These are phyloP conservation scores for Dendrocopos noguchii DNA, from an alignment of 2,113 vertebrate species.

Conservation along the genomic window DNA sequence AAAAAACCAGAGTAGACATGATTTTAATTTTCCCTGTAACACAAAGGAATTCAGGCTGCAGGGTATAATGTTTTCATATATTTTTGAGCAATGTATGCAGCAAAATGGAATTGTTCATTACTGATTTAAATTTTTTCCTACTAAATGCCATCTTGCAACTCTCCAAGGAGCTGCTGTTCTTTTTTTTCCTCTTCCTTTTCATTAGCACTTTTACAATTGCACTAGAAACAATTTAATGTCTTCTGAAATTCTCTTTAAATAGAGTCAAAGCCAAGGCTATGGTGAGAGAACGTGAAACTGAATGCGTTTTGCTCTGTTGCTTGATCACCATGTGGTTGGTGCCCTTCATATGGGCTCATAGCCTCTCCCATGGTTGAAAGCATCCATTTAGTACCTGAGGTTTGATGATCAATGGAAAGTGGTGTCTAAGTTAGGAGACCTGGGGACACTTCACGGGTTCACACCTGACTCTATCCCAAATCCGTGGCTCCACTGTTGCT, in stretches of 20 bases:
- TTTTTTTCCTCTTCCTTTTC: constrained; percentile 33
- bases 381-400: background rate
- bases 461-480: background rate
- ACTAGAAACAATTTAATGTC: background rate
- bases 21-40: background rate
- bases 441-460: background rate
- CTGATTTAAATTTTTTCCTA: constrained; percentile 40
- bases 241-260: constrained; percentile 20
- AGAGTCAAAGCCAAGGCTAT: background rate
- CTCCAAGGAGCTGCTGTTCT: constrained; percentile 29
- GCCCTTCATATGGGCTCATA: background rate
- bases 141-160: background rate
- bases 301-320: background rate
- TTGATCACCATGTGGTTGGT: background rate
- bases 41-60: background rate
- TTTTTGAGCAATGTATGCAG: background rate
- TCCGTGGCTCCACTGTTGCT: too few relatives aligned
- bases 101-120: constrained; percentile 36
- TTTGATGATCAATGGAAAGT: background rate
- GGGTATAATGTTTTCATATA: background rate
- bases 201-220: background rate
- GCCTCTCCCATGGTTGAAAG: background rate
- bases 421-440: background rate
- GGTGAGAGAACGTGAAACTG: background rate
- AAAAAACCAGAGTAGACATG: background rate